Evolutionary conservation across 1,140 invertebrate genomes (phyloP).

Genomic region (Pseudomyrmex sp.): DNA sequence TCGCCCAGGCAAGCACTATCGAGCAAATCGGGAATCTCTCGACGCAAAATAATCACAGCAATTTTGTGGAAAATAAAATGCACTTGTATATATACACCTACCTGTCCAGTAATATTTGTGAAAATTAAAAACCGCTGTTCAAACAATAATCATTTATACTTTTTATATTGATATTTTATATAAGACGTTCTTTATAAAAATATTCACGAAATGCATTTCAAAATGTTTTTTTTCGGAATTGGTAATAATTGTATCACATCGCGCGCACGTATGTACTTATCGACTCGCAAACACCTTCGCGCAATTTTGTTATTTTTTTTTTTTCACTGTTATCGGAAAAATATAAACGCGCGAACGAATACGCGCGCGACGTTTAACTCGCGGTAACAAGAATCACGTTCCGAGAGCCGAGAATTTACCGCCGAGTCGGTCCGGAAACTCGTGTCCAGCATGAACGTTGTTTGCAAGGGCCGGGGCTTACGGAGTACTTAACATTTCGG

Average conservation of each 20-base stretch:
- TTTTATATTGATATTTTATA: background rate
- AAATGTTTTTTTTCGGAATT: background rate
- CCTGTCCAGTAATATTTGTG: background rate
- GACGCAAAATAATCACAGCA: constrained; percentile 19
- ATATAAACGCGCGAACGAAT: too few species aligned
- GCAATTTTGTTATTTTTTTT: background rate
- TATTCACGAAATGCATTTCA: background rate
- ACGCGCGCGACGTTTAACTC: background rate
- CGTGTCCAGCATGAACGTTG: constrained; percentile 39
- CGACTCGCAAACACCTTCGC: background rate
- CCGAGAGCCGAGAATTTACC: constrained; percentile 33
- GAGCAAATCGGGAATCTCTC: constrained; percentile 17
- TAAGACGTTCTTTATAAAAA: background rate
- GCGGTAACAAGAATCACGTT: constrained; percentile 42
- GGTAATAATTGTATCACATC: background rate
- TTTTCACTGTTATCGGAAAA: constrained; percentile 15
- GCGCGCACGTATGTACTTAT: too few species aligned
- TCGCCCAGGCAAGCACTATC: constrained; percentile 1
- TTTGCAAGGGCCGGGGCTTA: constrained; percentile 52
- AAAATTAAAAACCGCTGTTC: background rate
- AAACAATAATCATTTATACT: constrained; percentile 1
- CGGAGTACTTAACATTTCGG: constrained; percentile 55
- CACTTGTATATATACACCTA: background rate
- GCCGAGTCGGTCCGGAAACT: constrained; percentile 4
- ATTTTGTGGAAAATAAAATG: constrained; percentile 11